Conservation (phyloP, 2,797 vertebrate species). For the Philypnodon macrostomus region DNA sequence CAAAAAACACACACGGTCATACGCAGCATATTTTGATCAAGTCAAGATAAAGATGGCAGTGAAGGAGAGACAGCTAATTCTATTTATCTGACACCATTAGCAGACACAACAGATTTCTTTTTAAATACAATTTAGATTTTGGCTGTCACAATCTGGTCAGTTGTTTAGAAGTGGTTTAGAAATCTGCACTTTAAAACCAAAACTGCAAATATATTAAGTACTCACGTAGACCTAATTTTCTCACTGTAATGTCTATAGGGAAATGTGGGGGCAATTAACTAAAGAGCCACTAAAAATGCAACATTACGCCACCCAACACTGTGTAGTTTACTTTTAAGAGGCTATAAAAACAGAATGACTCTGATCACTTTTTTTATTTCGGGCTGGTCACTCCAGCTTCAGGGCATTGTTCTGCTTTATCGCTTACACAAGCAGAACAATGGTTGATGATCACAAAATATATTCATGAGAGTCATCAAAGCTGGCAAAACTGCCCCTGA, state of each 20-base stretch:
- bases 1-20: background rate
- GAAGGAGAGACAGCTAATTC: background rate
- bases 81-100: too few relatives aligned
- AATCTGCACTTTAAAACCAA: too few relatives aligned
- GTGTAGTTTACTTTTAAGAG: background rate
- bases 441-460: conserved; percentile 2
- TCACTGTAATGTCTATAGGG: background rate
- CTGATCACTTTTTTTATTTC: background rate
- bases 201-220: too few relatives aligned
- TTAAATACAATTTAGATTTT: too few relatives aligned
- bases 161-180: too few relatives aligned
- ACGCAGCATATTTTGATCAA: background rate
- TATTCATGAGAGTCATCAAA: conserved; percentile 1
- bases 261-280: background rate
- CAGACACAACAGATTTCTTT: too few relatives aligned
- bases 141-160: too few relatives aligned
- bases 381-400: conserved; percentile 2
- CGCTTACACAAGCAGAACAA: conserved; percentile 1
- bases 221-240: background rate
- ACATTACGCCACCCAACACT: conserved; percentile 4
- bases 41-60: too few relatives aligned
- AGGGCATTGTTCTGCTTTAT: conserved; percentile 5
- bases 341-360: conserved; percentile 3
- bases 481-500: conserved; percentile 8
- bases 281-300: background rate